These are phyloP conservation scores for Melanocharis versteri DNA, from an alignment of 2,113 vertebrate genomes.

Conservation along the genomic window DNA sequence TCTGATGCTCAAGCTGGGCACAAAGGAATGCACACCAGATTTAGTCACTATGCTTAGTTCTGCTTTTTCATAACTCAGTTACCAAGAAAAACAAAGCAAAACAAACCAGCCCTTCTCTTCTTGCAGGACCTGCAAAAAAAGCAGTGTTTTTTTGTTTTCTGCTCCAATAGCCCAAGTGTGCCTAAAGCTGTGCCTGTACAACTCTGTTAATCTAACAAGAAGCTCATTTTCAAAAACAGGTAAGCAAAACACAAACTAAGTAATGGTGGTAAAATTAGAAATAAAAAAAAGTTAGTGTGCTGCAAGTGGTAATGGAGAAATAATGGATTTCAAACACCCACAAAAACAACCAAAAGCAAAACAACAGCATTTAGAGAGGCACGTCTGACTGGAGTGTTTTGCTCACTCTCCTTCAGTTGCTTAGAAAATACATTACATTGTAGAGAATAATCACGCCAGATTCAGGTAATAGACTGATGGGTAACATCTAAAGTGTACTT, in stretches of 20 bases:
- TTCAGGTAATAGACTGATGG: background rate
- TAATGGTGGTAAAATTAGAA: background rate
- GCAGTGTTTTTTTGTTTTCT: background rate
- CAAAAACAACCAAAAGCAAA: background rate
- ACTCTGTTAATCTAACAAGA: background rate
- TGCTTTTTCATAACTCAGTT: slow-evolving; percentile 28
- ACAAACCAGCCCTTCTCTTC: background rate
- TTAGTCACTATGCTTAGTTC: slow-evolving; percentile 31
- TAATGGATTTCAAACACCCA: background rate
- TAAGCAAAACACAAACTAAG: background rate
- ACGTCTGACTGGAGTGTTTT: background rate
- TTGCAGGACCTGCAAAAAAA: slow-evolving; percentile 27
- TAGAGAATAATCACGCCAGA: background rate
- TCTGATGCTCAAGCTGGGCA: slow-evolving; percentile 9
- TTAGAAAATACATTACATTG: background rate
- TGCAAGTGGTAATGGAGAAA: background rate
- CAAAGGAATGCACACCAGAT: slow-evolving; percentile 18
- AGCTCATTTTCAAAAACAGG: background rate
- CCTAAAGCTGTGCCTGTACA: background rate
- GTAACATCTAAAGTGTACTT: background rate
- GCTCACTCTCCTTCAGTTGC: background rate
- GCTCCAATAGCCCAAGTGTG: background rate
- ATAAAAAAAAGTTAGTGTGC: background rate
- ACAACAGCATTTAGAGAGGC: background rate
- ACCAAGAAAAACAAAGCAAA: slow-evolving; percentile 42